Evolutionary conservation across 2,888 invertebrate genomes (phyloP).

Genomic region (Pherbina coryleti): DNA sequence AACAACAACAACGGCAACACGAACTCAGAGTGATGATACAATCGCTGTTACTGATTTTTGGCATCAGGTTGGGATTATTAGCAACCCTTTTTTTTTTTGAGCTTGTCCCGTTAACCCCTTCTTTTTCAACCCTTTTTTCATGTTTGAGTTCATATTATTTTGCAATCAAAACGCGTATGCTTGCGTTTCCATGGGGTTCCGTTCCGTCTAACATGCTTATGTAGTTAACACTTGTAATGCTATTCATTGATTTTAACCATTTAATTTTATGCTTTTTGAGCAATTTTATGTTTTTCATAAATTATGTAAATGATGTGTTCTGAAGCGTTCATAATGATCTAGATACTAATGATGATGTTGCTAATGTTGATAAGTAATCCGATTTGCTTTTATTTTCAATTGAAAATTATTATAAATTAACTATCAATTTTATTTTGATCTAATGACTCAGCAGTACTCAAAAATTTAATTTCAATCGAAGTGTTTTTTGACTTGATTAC

Average conservation of each 20-base stretch:
- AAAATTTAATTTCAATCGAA: no score
- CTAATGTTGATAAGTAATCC: no score
- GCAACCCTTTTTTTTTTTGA: not conserved
- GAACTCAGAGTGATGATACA: not conserved
- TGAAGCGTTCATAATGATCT: no score
- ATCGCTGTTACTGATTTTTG: not conserved
- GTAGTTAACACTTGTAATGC: not conserved
- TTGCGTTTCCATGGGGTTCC: not conserved
- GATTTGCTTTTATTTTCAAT: not conserved
- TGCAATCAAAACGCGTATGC: not conserved
- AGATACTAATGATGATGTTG: no score
- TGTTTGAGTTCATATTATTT: no score
- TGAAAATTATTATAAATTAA: not conserved
- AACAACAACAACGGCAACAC: not conserved
- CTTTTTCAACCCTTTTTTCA: no score
- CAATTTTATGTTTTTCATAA: not conserved
- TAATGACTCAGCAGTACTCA: no score
- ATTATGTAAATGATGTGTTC: no score
- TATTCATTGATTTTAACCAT: not conserved
- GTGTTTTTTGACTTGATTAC: no score
- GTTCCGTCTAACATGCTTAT: not conserved
- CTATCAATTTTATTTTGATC: not conserved
- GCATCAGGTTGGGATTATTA: not conserved
- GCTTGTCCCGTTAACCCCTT: not conserved
- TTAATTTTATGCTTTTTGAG: constrained; percentile 11